Base-by-base conservation (phyloP, 2,113 vertebrate genomes). In the Scomber colias region DNA sequence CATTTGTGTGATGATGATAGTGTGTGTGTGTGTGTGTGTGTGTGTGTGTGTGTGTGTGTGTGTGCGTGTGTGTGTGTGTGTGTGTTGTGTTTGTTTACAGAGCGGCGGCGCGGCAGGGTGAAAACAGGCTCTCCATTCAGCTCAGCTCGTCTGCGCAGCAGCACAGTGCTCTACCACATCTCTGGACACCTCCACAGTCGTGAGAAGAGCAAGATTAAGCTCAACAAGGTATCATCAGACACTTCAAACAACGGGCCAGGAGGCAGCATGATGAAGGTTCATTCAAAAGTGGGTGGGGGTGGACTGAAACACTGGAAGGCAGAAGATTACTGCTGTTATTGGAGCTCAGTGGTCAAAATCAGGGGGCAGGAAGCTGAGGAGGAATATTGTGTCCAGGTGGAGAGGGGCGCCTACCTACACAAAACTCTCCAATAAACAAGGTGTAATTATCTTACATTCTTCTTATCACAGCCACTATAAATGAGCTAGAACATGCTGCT, bases 151-250 rank as follows among this genome's bases (percentile, higher is more conserved):
- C 94, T 97, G 89, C 91, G 97, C 59, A 97, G 97, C 79, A 95
- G 97, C 83, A 96, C 98, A 0, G 96, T 98, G 53, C 96, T 99
- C 79, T 98, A 99, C 94, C 97, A 99, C 90, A 98, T 99, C 90
- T 99, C 98, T 49, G 98, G 97, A 82, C 98, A 99, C 89, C 95
- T 99, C 76, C 97, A 99, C 94, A 97, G 95, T 94, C 95, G 96
- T 92, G 96, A 98, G 87, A 98, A 97, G 93, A 97, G 96, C 95
- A 99, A 99, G 93, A 92, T 99, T 92, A 99, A 99, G 94, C 95
- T 99, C 91, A 99, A 98, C 93, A 99, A 98, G 89, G 98, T 99
- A 89, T 55, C 71, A 50, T 27, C 55, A 16, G 10, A 49, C 59
- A 61, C 64, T 67, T 48, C 60, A 60, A 50, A 75, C 17, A 24